Conservation (phyloP, 92 coral and sea anemone genomes). For the Parazoanthus atlanticus region DNA sequence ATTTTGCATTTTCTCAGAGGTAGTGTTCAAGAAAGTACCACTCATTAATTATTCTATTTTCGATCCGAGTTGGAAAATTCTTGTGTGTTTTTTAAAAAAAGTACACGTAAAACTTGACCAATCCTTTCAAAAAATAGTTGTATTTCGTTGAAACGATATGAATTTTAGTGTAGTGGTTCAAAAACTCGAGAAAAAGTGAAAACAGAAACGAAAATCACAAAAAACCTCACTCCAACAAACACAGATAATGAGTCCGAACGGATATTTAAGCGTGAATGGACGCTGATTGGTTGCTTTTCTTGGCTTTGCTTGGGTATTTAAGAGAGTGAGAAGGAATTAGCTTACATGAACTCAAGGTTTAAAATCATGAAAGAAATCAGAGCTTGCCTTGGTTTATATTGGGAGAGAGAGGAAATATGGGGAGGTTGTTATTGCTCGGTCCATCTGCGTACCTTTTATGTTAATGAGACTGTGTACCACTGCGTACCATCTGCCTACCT, state of each 20-base stretch:
- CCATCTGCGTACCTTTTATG: no score
- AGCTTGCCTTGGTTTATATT: no score
- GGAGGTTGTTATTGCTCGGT: no score
- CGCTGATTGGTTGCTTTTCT: conserved; percentile 6
- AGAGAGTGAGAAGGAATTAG: neutral
- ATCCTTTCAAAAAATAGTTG: neutral
- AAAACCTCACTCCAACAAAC: neutral
- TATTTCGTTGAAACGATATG: neutral
- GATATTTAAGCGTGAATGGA: neutral
- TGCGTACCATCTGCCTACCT: no score
- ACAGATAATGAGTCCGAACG: no score
- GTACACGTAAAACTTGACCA: neutral
- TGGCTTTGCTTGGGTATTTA: neutral
- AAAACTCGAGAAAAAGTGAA: neutral
- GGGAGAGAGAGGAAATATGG: no score
- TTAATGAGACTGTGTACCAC: no score
- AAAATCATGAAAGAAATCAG: no score
- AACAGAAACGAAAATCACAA: neutral
- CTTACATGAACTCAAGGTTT: no score
- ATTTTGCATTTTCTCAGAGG: conserved; percentile 3
- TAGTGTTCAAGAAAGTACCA: conserved; percentile 1
- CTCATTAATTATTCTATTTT: neutral
- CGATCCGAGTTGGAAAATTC: neutral
- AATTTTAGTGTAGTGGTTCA: neutral
- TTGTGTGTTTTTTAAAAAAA: neutral